Base-by-base conservation (phyloP, 2,888 invertebrate species). In the Lobophora halterata region DNA sequence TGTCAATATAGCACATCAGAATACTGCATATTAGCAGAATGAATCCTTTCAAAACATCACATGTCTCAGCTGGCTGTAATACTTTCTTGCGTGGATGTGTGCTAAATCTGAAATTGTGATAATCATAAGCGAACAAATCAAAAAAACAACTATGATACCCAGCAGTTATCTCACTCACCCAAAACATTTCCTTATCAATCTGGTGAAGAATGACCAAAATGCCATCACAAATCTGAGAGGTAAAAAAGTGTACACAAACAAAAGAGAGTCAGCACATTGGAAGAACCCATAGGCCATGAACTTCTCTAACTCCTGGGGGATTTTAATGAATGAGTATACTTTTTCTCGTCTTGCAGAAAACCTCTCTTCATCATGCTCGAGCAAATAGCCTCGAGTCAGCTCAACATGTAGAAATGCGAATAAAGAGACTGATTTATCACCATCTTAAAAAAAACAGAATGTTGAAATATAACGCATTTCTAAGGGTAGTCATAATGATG, bases 181-280 rank as follows among this genome's bases (percentile, higher is more conserved):
- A 72, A 94, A 91, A 74, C 93, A 94, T 72, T 90, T 91, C 41
- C 90, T 90, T 60, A 95, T 89, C 6, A 94, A 90, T 60, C 95
- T 90, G 45, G 91, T 92, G 9, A 95, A 73, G 45, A 97, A 88
- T 18, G 93, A 93, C 92, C 95, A 94, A 35, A 96, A 79, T 25
- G 97, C 97, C 77, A 98, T 89, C 17, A 95, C 67, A 73, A 98
- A 97, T 54, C 99, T 89, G 46, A 99, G 82, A 6, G 99, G 99
- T 57, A 99, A 89, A 88, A 99, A 98, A 34, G 99, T 99, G 79
- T 98, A 98, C 35, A 99, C 94, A 88, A 97, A 99, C 33, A 99
- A 89, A 79, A 99, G 97, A 9, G 98, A 98, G 83, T 99, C 99
- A 13, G 96, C 93, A 85, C 99, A 99, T 80, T 96, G 96, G 79